Percentiles rank a stretch among this genome's conserved stretches.
These are phyloP conservation scores for Anthonomus grandis DNA, from an alignment of 1,140 invertebrate genomes.

Conservation along the genomic window DNA sequence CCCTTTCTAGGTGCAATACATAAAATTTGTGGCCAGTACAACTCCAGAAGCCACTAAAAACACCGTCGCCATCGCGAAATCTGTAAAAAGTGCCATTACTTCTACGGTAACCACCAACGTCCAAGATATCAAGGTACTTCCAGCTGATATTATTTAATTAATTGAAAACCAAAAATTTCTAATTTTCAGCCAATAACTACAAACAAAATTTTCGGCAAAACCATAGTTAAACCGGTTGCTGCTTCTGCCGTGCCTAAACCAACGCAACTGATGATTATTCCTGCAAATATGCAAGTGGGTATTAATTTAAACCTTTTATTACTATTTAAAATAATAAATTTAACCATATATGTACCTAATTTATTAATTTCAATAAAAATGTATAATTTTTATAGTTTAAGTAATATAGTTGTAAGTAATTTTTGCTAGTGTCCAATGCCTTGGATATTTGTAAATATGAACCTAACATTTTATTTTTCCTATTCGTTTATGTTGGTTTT, in stretches of 20 bases:
- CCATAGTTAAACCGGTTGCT: slow-evolving; percentile 28
- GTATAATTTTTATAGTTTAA: too few relatives aligned
- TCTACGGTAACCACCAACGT: neutral
- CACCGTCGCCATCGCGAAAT: slow-evolving; percentile 32
- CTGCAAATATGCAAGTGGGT: slow-evolving; percentile 13
- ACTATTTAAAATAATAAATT: too few relatives aligned
- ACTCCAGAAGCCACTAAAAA: slow-evolving; percentile 50
- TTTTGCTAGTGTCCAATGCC: too few relatives aligned
- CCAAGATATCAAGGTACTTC: slow-evolving; percentile 2
- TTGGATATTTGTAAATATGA: too few relatives aligned
- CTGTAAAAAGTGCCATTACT: slow-evolving; percentile 17
- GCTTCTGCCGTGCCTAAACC: slow-evolving; percentile 14
- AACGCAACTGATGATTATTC: slow-evolving; percentile 31
- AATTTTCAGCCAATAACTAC: slow-evolving; percentile 19
- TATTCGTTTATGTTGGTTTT: too few relatives aligned
- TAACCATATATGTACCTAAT: too few relatives aligned
- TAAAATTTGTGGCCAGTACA: slow-evolving; percentile 62
- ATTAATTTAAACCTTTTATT: too few relatives aligned
- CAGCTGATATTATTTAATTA: too few relatives aligned
- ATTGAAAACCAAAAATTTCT: slow-evolving; percentile 4
- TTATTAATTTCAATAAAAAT: too few relatives aligned
- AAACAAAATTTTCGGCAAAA: slow-evolving; percentile 30
- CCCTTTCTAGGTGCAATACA: slow-evolving; percentile 61
- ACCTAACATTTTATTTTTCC: too few relatives aligned
- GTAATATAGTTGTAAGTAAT: too few relatives aligned